Evolutionary conservation across 2,113 vertebrate genomes (phyloP).

Genomic region (Blennius ocellaris): DNA sequence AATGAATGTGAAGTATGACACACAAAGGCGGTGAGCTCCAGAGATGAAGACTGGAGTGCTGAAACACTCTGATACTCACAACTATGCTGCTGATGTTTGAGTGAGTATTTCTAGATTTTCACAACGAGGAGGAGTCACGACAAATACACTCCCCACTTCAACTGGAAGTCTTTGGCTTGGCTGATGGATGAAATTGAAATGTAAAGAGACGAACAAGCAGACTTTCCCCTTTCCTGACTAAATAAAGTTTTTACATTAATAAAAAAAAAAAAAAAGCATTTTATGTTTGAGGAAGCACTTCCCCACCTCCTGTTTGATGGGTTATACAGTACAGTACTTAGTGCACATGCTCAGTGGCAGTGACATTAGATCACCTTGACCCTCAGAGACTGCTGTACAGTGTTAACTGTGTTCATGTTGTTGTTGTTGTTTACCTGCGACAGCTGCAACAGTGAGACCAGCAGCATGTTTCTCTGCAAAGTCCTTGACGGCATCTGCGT

Average conservation of each 20-base stretch:
- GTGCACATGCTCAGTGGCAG: background rate
- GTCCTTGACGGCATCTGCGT: constrained; percentile 37
- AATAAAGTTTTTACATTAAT: too few relatives aligned
- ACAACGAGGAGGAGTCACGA: background rate
- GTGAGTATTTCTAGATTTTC: background rate
- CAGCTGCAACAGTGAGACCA: constrained; percentile 37
- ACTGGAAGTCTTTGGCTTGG: too few relatives aligned
- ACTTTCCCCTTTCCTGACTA: too few relatives aligned
- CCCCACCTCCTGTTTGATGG: background rate
- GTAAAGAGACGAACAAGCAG: too few relatives aligned
- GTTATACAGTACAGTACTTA: too few relatives aligned
- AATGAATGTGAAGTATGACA: too few relatives aligned
- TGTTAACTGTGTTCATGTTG: too few relatives aligned
- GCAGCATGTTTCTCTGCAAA: constrained; percentile 53
- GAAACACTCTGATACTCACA: too few relatives aligned
- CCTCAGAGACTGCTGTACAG: background rate
- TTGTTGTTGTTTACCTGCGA: constrained; percentile 64
- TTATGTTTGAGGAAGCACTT: too few relatives aligned
- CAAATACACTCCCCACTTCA: background rate
- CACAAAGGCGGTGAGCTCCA: too few relatives aligned
- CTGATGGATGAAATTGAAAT: background rate
- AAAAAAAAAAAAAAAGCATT: too few relatives aligned
- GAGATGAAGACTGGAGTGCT: too few relatives aligned
- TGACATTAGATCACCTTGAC: background rate
- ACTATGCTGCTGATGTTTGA: background rate